Conservation (phyloP, 2,888 invertebrate genomes). For the Endomychus coccineus region DNA sequence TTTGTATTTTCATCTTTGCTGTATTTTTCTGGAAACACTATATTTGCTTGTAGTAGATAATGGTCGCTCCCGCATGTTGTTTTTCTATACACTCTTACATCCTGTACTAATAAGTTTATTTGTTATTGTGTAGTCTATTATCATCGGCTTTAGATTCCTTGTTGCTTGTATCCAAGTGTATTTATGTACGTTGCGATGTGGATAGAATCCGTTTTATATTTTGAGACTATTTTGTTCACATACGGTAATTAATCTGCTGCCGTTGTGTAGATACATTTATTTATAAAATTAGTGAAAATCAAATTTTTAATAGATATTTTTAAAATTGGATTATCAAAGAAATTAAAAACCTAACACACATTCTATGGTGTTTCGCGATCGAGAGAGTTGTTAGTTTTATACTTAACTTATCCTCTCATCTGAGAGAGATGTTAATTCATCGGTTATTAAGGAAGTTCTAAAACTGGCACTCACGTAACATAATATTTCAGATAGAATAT, state of each 20-base stretch:
- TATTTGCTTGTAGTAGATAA: slow-evolving; percentile 6
- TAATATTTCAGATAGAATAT: too few relatives aligned
- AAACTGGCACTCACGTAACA: too few relatives aligned
- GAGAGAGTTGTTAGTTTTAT: too few relatives aligned
- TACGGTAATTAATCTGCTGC: slow-evolving; percentile 4
- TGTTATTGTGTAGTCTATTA: slow-evolving; percentile 7
- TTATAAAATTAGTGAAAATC: too few relatives aligned
- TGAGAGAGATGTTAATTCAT: too few relatives aligned
- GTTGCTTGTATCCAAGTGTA: slow-evolving; percentile 7
- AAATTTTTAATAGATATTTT: too few relatives aligned
- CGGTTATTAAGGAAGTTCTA: too few relatives aligned
- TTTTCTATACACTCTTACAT: slow-evolving; percentile 10
- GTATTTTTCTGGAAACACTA: slow-evolving; percentile 2
- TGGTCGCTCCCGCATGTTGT: slow-evolving; percentile 11
- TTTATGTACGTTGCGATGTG: slow-evolving; percentile 6
- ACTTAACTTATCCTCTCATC: too few relatives aligned
- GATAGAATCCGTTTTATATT: slow-evolving; percentile 6
- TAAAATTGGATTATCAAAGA: too few relatives aligned
- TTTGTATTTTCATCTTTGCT: slow-evolving; percentile 1
- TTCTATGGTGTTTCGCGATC: too few relatives aligned
- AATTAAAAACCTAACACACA: too few relatives aligned
- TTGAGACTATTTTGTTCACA: slow-evolving; percentile 7
- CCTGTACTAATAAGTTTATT: slow-evolving; percentile 3
- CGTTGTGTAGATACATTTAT: too few relatives aligned
- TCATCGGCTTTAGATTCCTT: not conserved